Base-by-base conservation (phyloP, 2,113 vertebrate species). In the Stegastes partitus region DNA sequence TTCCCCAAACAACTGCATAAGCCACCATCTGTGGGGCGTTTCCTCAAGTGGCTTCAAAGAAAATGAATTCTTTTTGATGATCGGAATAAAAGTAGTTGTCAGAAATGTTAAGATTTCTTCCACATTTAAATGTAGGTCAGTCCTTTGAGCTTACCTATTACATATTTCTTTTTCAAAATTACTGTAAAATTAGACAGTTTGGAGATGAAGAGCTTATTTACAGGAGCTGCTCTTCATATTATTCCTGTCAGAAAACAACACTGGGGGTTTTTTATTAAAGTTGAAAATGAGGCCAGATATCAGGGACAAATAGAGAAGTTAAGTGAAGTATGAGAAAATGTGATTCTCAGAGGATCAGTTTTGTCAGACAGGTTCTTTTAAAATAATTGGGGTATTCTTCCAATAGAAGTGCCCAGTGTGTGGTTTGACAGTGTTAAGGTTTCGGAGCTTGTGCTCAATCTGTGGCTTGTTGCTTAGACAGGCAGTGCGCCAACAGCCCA, bases 11-110 rank as follows among this genome's bases (percentile, higher is more conserved):
- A 88, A 78, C 78, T 82, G 69, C 80, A 81, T 39, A 25, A 65
- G 47, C 74, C 57, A 56, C 86, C 86, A 87, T 91, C 86, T 88
- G 90, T 59, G 26, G 22, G 15, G 42, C 61, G 69, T 51, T 85
- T 77, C 49, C 63, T 76, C 4, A 53, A 61, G 42, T 68, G 23
- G 3, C 54, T 31, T 58, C 4, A 26, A 72, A 67, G 45, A 31
- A 49, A 66, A 63, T 22, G 0, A 21, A 65, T 28, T 11, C 11
- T 54, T 18, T 54, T 22, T 16, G 50, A 65, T 39, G 25, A 66
- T 12, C 31, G 0, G 3, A 53, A 49, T 2, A 21, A 31, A 54
- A 21, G 1, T 8, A n/a, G 12, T 23, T 25, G 12, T 31, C 19
- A 53, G 26, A 23, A 42, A 45, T 62, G 3, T n/a, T 26, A 12